Evolutionary conservation across 1,140 invertebrate species (phyloP).

Genomic region (Drosophila subobscura): DNA sequence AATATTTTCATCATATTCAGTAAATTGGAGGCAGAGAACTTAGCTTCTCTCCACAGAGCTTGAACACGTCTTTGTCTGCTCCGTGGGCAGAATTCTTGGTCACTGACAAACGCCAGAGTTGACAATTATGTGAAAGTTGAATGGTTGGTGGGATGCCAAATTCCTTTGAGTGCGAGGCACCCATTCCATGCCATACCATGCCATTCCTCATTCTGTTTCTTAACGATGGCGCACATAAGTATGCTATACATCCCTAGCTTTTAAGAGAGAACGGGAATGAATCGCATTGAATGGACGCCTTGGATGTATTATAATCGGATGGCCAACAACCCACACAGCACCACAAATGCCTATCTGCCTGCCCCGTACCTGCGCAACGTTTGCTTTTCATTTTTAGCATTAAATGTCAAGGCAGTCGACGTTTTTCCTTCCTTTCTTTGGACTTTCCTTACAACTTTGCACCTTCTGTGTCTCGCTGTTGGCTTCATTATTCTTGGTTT

Average conservation of each 20-base stretch:
- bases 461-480: constrained; percentile 54
- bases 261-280: no score
- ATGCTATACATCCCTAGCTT: constrained; percentile 50
- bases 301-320: constrained; percentile 36
- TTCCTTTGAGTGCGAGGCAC: constrained; percentile 32
- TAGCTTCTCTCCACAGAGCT: constrained; percentile 1
- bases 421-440: constrained; percentile 21
- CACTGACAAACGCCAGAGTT: constrained; percentile 42
- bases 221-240: constrained; percentile 58
- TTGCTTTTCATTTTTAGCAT: constrained; percentile 48
- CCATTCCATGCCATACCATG: constrained; percentile 3
- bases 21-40: constrained; percentile 22
- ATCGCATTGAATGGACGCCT: constrained; percentile 23
- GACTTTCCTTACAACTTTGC: constrained; percentile 6
- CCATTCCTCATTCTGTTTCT: constrained; percentile 5
- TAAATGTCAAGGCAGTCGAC: constrained; percentile 72
- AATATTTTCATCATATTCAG: constrained; percentile 33
- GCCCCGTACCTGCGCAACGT: constrained; percentile 30
- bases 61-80: background rate
- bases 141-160: constrained; percentile 34
- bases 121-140: constrained; percentile 65
- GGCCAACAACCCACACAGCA: background rate
- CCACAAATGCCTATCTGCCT: background rate
- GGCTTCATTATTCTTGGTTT: constrained; percentile 24
- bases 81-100: constrained; percentile 42